A percentile compares a stretch with the other conserved stretches of the same genome.
phyloP scores from a whole-genome alignment of 35 echinoderm and acorn worm species.

The Apostichopus japonicus region DNA sequence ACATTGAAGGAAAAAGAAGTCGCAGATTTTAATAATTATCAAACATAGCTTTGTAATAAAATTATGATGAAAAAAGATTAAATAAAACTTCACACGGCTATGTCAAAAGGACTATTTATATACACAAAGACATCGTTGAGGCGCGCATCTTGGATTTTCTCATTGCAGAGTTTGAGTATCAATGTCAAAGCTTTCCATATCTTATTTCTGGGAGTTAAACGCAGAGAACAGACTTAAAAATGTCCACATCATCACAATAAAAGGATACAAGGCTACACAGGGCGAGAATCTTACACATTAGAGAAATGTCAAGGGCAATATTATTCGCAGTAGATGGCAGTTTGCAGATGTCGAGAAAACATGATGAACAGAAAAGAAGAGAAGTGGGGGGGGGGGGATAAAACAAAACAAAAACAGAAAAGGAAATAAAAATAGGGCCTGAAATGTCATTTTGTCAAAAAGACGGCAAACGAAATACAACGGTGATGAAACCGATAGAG shows the following conservation, averaged over 20 bases:
- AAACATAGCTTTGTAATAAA: no score
- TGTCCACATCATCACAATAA: background rate
- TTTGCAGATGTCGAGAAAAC: background rate
- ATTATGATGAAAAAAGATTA: no score
- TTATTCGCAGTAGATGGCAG: background rate
- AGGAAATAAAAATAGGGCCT: no score
- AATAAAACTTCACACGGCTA: no score
- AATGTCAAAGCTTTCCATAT: background rate
- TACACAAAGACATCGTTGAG: no score
- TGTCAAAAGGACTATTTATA: no score
- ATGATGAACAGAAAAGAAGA: background rate
- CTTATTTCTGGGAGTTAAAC: background rate
- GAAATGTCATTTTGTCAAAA: no score
- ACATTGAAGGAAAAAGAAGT: no score
- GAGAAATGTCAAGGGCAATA: constrained; percentile 34
- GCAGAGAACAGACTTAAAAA: background rate
- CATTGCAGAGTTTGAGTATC: background rate
- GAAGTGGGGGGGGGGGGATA: background rate
- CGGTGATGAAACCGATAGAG: no score
- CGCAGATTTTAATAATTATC: no score
- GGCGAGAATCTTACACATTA: constrained; percentile 42
- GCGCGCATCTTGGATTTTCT: background rate
- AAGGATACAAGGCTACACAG: background rate
- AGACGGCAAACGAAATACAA: no score
- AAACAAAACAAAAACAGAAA: background rate